A percentile compares a stretch with the other conserved stretches of the same genome.
phyloP scores from a whole-genome alignment of 2,888 invertebrate genomes.

The Biston betularia region DNA sequence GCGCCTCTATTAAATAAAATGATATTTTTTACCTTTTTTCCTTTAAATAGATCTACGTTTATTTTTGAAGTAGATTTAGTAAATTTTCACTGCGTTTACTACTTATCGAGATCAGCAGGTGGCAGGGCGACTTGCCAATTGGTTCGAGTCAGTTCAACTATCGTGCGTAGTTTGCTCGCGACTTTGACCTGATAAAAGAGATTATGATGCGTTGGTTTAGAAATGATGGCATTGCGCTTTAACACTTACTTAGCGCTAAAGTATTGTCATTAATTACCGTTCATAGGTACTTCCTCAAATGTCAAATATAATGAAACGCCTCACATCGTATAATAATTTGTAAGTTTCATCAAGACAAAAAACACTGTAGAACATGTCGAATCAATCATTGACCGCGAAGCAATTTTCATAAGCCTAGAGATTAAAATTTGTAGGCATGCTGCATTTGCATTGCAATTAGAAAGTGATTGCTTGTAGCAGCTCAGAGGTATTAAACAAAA shows the following conservation, averaged over 20 bases:
- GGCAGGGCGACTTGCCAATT: conserved; percentile 72
- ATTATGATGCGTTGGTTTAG: conserved; percentile 59
- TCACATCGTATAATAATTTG: background rate
- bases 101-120: conserved; percentile 61
- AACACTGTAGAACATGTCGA: conserved; percentile 6
- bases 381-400: conserved; percentile 14
- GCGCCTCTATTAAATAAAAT: conserved; percentile 64
- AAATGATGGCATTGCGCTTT: conserved; percentile 44
- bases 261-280: conserved; percentile 6
- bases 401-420: conserved; percentile 21
- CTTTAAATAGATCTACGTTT: too few relatives aligned
- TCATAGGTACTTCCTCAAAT: background rate
- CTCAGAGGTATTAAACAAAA: conserved; percentile 74
- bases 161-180: conserved; percentile 52
- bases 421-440: conserved; percentile 14
- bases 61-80: too few relatives aligned
- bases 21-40: conserved; percentile 34
- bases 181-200: conserved; percentile 65
- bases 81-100: conserved; percentile 71
- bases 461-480: conserved; percentile 65
- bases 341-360: background rate
- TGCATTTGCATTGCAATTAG: conserved; percentile 66
- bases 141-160: conserved; percentile 52
- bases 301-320: background rate
- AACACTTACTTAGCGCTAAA: conserved; percentile 17